Conservation (phyloP, 2,113 vertebrate species). For the Plectropomus leopardus region DNA sequence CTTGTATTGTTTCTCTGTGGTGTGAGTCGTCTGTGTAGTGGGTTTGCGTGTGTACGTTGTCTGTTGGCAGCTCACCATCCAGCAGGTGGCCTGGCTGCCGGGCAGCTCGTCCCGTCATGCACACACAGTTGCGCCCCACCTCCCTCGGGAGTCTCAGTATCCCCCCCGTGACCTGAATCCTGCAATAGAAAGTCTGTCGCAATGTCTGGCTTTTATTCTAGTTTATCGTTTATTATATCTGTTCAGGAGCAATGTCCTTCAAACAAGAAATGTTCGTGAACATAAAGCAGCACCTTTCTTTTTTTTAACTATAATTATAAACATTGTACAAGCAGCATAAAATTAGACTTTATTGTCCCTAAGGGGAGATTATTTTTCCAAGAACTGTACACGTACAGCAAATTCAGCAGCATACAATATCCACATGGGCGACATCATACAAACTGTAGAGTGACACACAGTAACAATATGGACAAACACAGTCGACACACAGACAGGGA, state of each 20-base stretch:
- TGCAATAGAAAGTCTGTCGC: constrained; percentile 21
- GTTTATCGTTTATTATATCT: not conserved
- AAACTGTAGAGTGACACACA: too few relatives aligned
- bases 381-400: too few relatives aligned
- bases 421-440: too few relatives aligned
- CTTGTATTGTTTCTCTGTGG: too few relatives aligned
- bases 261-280: not conserved
- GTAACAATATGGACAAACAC: too few relatives aligned
- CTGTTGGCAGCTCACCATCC: constrained; percentile 38
- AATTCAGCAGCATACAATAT: too few relatives aligned
- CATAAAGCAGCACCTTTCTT: not conserved
- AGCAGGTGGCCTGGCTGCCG: constrained; percentile 56
- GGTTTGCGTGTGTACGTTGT: constrained; percentile 8
- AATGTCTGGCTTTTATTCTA: constrained; percentile 7
- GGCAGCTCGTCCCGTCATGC: constrained; percentile 40
- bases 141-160: constrained; percentile 10
- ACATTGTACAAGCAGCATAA: not conserved
- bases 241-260: not conserved
- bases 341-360: too few relatives aligned
- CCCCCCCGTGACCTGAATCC: constrained; percentile 34
- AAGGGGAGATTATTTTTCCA: too few relatives aligned
- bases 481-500: too few relatives aligned
- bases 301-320: not conserved
- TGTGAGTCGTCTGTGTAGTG: not conserved
- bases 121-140: constrained; percentile 51